phyloP scores from a whole-genome alignment of 2,113 vertebrate species.

The Hemichromis elongatus region DNA sequence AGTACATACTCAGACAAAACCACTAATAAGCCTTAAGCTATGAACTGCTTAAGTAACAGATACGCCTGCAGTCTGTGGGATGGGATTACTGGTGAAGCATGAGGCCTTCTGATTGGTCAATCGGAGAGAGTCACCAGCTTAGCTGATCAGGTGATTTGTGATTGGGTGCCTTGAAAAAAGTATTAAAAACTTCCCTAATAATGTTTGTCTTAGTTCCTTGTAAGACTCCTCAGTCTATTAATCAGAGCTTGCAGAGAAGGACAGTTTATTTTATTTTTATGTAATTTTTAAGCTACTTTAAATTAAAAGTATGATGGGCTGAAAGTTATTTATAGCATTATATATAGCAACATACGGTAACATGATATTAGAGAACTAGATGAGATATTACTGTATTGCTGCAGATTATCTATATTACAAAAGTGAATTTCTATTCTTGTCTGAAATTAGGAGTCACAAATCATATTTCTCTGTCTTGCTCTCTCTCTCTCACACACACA shows the following conservation, averaged over 20 bases:
- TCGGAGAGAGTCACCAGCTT: background rate
- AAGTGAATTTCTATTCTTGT: background rate
- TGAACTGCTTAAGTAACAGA: constrained; percentile 30
- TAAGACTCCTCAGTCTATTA: background rate
- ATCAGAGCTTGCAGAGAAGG: background rate
- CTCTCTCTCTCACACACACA: background rate
- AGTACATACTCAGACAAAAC: background rate
- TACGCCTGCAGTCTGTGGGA: background rate
- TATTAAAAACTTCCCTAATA: background rate
- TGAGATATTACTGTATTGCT: background rate
- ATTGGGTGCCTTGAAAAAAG: background rate
- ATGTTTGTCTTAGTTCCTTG: background rate
- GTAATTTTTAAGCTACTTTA: background rate
- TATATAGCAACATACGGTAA: background rate
- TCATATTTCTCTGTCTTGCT: background rate
- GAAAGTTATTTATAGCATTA: background rate
- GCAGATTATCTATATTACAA: background rate
- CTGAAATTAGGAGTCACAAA: background rate
- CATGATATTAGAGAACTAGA: background rate
- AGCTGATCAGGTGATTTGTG: constrained; percentile 32
- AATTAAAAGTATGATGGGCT: background rate
- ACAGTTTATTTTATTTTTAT: background rate
- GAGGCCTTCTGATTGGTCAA: constrained; percentile 30
- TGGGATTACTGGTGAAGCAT: constrained; percentile 31
- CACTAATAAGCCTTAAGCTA: constrained; percentile 13